These are phyloP conservation scores for Listrodromus nycthemerus DNA, from an alignment of 2,888 invertebrate species.

Conservation along the genomic window DNA sequence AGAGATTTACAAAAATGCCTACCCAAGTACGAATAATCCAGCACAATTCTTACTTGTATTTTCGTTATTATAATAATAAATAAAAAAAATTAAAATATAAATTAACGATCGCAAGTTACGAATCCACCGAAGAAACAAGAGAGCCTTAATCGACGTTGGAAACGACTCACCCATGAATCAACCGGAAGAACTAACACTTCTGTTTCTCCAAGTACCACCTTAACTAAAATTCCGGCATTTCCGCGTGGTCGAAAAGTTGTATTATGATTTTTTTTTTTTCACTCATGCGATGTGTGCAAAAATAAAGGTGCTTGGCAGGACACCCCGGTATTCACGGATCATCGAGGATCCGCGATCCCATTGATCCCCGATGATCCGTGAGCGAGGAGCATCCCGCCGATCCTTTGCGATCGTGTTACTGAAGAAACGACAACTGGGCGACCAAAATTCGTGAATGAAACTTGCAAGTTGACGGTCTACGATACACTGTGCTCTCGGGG, in stretches of 20 bases:
- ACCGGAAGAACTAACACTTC: slow-evolving; percentile 23
- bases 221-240: not conserved
- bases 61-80: too few relatives aligned
- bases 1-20: not conserved
- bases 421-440: not conserved
- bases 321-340: slow-evolving; percentile 24
- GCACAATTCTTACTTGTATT: not conserved
- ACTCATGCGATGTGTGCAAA: not conserved
- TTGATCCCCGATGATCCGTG: slow-evolving; percentile 40
- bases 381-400: slow-evolving; percentile 37
- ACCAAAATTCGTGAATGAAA: slow-evolving; percentile 53
- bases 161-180: slow-evolving; percentile 24
- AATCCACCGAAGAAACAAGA: not conserved
- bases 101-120: not conserved
- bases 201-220: slow-evolving; percentile 17
- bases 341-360: slow-evolving; percentile 11
- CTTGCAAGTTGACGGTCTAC: slow-evolving; percentile 64
- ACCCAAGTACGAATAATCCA: not conserved
- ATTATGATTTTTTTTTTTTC: not conserved
- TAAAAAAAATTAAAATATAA: too few relatives aligned
- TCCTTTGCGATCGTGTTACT: slow-evolving; percentile 1
- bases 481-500: slow-evolving; percentile 62
- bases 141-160: slow-evolving; percentile 1
- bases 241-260: not conserved
- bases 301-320: not conserved